Conservation (phyloP, 2,797 vertebrate species). For the Lagocephalus sceleratus region DNA sequence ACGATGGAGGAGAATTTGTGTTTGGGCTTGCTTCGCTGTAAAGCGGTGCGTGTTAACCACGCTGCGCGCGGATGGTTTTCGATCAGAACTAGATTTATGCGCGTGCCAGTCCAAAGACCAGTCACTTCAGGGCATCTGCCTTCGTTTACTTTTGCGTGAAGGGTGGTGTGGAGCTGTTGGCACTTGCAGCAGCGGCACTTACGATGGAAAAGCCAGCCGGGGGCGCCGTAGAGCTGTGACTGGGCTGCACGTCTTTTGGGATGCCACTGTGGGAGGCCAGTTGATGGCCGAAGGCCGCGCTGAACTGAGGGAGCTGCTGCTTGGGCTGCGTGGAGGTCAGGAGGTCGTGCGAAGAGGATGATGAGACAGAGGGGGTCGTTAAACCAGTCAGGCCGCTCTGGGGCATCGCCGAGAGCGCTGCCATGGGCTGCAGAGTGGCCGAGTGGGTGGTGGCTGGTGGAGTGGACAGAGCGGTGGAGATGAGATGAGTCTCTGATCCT, state of each 20-base stretch:
- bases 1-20: slow-evolving; percentile 37
- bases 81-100: slow-evolving; percentile 35
- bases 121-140: slow-evolving; percentile 27
- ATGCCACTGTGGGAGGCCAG: slow-evolving; percentile 98
- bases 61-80: slow-evolving; percentile 58
- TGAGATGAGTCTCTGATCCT: slow-evolving; percentile 90
- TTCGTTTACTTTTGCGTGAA: slow-evolving; percentile 90
- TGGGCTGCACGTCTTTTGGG: slow-evolving; percentile 98
- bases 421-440: slow-evolving; percentile 91
- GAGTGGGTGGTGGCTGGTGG: slow-evolving; percentile 92
- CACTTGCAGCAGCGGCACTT: slow-evolving; percentile 91
- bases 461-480: slow-evolving; percentile 96
- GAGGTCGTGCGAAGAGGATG: slow-evolving; percentile 83
- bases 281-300: slow-evolving; percentile 97
- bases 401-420: slow-evolving; percentile 89
- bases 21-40: slow-evolving; percentile 67
- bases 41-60: slow-evolving; percentile 69
- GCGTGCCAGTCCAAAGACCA: slow-evolving; percentile 46
- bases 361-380: slow-evolving; percentile 76
- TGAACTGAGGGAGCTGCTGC: slow-evolving; percentile 98
- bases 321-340: slow-evolving; percentile 89
- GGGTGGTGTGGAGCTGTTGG: slow-evolving; percentile 86
- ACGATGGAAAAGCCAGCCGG: slow-evolving; percentile 93
- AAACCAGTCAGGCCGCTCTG: slow-evolving; percentile 87
- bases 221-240: slow-evolving; percentile 98